Evolutionary conservation across 2,888 invertebrate genomes (phyloP), one percentile per base, ranked within the genome.

Genomic region (Metellina segmentata): DNA sequence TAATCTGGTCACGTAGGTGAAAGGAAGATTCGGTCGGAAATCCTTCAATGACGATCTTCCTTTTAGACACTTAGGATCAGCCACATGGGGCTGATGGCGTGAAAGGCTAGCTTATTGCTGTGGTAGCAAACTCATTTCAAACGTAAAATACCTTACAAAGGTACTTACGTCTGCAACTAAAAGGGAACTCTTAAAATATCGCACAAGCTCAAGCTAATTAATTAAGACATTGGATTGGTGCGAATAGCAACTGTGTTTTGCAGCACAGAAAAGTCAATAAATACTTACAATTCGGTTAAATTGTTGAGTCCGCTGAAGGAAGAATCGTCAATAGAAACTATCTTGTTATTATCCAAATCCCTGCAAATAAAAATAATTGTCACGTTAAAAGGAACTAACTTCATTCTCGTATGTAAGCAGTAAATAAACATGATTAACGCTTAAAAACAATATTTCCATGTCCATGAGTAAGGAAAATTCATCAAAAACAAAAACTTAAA

Each of bases 241-340:
- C 34, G 4, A 34, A 2, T 34, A 34, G 4, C 34, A 34, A 34
- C 4, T 34, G 34, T 34, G 1, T 34, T 2, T 34, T 13, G 7
- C 11, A 69, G 69, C 13, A 69, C 69, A 69, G 61, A 8, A 61
- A 13, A 13, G 13, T 61, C 61, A 61, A 49, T 78, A 79, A 72
- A 9, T 69, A 94, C 95, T 94, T 94, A 95, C 94, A 95, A 87
- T 91, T 94, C 94, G 88, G 93, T 93, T 49, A 95, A 91, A 81
- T 94, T 93, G 13, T 93, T 93, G n/a, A 95, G 93, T 83, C 94
- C 94, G 51, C 93, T 93, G 89, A 95, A 94, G 8, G 94, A 94
- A 16, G 93, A 94, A 53, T 94, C 94, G 92, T 95, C 94, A 90
- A 95, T 94, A 72, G 61, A 53, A 16, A 51, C 85, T 6, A 92